Conservation (phyloP, 2,888 invertebrate genomes). For the Meta bourneti region DNA sequence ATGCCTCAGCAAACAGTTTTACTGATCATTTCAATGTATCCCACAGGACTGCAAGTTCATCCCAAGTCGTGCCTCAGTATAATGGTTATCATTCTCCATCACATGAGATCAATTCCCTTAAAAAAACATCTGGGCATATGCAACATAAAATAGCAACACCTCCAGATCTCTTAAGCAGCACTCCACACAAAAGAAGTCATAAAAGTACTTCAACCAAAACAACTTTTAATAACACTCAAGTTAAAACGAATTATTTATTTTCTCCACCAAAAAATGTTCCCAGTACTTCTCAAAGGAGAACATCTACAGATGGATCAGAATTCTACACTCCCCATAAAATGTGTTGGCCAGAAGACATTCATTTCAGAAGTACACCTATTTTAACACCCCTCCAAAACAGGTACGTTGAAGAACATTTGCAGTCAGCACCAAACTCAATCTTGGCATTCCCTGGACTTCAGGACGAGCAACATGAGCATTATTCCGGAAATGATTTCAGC, state of each 20-base stretch:
- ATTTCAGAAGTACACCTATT: slow-evolving; percentile 1
- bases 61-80: no score
- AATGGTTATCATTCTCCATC: no score
- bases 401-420: not conserved
- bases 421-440: not conserved
- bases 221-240: not conserved
- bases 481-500: not conserved
- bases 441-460: not conserved
- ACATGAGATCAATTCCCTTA: not conserved
- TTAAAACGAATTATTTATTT: not conserved
- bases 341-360: not conserved
- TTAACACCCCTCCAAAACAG: not conserved
- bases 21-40: no score
- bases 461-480: not conserved
- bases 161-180: no score
- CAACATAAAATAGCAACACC: no score
- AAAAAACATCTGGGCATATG: not conserved
- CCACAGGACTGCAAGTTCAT: no score
- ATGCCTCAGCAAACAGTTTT: no score
- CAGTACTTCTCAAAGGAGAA: not conserved
- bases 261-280: not conserved
- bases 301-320: not conserved
- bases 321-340: not conserved
- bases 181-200: no score
- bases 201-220: not conserved